A percentile compares a stretch with the other conserved stretches of the same genome.
These are phyloP conservation scores for Drosophila leonis DNA, from an alignment of 2,888 invertebrate species.

Conservation along the genomic window DNA sequence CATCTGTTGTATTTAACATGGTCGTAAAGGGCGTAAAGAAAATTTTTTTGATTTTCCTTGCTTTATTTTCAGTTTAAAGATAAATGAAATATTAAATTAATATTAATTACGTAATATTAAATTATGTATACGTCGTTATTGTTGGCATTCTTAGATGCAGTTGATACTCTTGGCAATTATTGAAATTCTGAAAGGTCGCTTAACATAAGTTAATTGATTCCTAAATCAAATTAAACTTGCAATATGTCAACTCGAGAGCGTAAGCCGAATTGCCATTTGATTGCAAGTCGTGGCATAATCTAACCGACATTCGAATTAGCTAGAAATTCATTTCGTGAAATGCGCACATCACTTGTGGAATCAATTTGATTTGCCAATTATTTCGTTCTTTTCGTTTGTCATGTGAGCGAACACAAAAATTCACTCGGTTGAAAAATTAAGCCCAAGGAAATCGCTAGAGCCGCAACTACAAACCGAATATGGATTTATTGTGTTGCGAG, in stretches of 20 bases:
- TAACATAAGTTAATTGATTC: neutral
- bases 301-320: constrained; percentile 32
- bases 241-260: neutral
- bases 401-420: constrained; percentile 15
- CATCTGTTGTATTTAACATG: too few species aligned
- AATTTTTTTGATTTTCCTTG: too few species aligned
- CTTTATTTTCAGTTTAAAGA: too few species aligned
- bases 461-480: constrained; percentile 32
- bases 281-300: constrained; percentile 7
- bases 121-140: neutral
- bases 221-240: neutral
- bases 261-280: neutral
- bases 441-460: constrained; percentile 19
- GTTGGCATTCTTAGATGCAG: neutral
- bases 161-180: neutral
- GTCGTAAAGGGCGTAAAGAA: too few species aligned
- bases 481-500: constrained; percentile 52
- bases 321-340: constrained; percentile 27
- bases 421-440: constrained; percentile 44
- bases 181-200: neutral
- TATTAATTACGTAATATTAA: neutral
- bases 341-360: constrained; percentile 35
- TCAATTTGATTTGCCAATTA: constrained; percentile 55
- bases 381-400: constrained; percentile 23
- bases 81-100: too few species aligned